Evolutionary conservation across 2,888 invertebrate species (phyloP), one percentile per base, ranked within the genome.

Genomic region (Philonicus albiceps): DNA sequence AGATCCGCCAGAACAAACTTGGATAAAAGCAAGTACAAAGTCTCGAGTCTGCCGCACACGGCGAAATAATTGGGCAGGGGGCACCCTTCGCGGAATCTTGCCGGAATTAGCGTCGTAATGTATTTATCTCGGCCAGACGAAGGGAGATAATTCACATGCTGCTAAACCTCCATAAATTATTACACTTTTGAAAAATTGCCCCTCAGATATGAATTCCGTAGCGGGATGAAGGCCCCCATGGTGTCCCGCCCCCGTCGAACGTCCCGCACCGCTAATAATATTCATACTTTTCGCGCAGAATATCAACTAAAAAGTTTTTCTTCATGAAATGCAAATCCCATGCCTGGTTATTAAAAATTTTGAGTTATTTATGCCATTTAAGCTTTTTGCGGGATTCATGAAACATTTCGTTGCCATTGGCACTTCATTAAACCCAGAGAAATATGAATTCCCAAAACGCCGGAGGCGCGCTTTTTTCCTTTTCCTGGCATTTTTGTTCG

Each of bases 361-460:
- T 81, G 86, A 86, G 86, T 86, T 86, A 86, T 86, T 86, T 86
- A 86, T 86, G 86, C 86, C 86, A 86, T 86, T 86, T 86, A 86
- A 86, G 86, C 86, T 86, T 86, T 86, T 86, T 86, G 86, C 81
- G 80, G 86, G 72, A 86, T 83, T 89, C 89, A 89, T 89, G 89
- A 89, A 90, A 89, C 89, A 89, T 89, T 89, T 89, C 88, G 88
- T 88, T 88, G 90, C 91, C 91, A 91, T 91, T 91, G 91, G 91
- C 91, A 91, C 91, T 90, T 91, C 91, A 91, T 91, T 91, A 91
- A 91, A 90, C 91, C 91, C 90, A 91, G 91, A 91, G 91, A 90
- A 91, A 91, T 92, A 91, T 91, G 89, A 90, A 90, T 90, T 90
- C 84, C 76, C 53, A 43, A 84, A 31, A 78, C 31, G 73, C 74